Evolutionary conservation across 2,888 invertebrate species (phyloP), one percentile per base, ranked within the genome.

Genomic region (Ptychoptera albimana): DNA sequence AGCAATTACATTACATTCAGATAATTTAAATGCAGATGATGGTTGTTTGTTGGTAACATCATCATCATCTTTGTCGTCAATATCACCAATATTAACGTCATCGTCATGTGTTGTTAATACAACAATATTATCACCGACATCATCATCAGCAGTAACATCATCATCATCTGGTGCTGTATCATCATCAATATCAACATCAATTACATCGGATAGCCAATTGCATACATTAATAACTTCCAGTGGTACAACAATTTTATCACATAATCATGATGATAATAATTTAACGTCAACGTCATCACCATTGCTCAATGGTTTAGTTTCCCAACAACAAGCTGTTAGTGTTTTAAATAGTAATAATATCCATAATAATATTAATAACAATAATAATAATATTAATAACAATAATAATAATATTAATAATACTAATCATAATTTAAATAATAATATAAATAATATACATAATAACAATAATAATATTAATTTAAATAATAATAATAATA

Each of bases 21-120:
- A 14, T 31, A 16, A 32, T 32, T n/a, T 32, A 40, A 30, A 40
- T 31, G 31, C 31, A 15, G 32, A 32, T 44, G 44, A 47, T 11
- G 36, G 37, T 12, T 16, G 38, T 16, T 42, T 39, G 15, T 36
- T 16, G 39, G 37, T 16, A 46, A 45, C 23, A 50, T 50, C 42
- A 45, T 38, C 13, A 48, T 46, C 37, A 46, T 45, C 45, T 48
- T 49, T 23, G 37, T 42, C 50, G 50, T 37, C 15, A 48, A 44
- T 30, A 14, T n/a, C 11, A 13, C 32, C 16, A 11, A 31, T 41
- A 12, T 10, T 31, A 30, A 11, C 42, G 29, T 29, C 35, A 23
- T 29, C 36, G 12, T 29, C 36, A 29, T 13, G 9, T 14, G 16
- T 13, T 10, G 9, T 37, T 13, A 7, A 16, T 36, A 8, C 13